phyloP scores from a whole-genome alignment of 1,140 invertebrate species.

The Belonocnema kinseyi region DNA sequence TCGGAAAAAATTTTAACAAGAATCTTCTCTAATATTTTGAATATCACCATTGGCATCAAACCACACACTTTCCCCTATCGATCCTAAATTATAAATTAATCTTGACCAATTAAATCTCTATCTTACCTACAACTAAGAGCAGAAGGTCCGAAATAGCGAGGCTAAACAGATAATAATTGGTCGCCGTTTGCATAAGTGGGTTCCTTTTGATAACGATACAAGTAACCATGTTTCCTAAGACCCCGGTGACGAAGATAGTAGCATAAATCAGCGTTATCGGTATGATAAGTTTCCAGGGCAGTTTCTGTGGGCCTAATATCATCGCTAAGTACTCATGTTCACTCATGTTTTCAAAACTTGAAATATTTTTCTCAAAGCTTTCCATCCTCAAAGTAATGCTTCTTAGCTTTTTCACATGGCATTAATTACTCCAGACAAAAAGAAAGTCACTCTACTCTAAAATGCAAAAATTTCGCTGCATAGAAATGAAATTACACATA shows the following conservation, averaged over 20 bases:
- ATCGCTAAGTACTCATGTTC: constrained; percentile 66
- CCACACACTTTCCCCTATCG: too few relatives aligned
- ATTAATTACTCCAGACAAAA: neutral
- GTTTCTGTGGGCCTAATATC: constrained; percentile 70
- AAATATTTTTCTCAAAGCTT: constrained; percentile 30
- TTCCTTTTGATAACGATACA: constrained; percentile 93
- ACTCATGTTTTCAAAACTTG: constrained; percentile 55
- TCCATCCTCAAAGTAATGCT: neutral
- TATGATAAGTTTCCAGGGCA: constrained; percentile 72
- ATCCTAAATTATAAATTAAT: too few relatives aligned
- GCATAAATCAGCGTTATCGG: constrained; percentile 87
- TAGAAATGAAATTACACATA: too few relatives aligned
- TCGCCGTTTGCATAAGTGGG: constrained; percentile 87
- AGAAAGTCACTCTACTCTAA: too few relatives aligned
- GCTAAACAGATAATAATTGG: constrained; percentile 96
- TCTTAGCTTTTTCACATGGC: neutral
- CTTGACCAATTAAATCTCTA: neutral
- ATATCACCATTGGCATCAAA: too few relatives aligned
- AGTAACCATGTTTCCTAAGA: constrained; percentile 91
- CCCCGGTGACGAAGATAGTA: constrained; percentile 89
- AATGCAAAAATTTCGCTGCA: too few relatives aligned
- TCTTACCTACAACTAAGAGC: constrained; percentile 82
- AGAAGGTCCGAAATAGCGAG: constrained; percentile 86
- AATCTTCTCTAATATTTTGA: too few relatives aligned
- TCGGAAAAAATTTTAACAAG: too few relatives aligned